A percentile compares a stretch with the other conserved stretches of the same genome.
Conservation (phyloP, 2,888 invertebrate genomes). For the Plebejus melissa region DNA sequence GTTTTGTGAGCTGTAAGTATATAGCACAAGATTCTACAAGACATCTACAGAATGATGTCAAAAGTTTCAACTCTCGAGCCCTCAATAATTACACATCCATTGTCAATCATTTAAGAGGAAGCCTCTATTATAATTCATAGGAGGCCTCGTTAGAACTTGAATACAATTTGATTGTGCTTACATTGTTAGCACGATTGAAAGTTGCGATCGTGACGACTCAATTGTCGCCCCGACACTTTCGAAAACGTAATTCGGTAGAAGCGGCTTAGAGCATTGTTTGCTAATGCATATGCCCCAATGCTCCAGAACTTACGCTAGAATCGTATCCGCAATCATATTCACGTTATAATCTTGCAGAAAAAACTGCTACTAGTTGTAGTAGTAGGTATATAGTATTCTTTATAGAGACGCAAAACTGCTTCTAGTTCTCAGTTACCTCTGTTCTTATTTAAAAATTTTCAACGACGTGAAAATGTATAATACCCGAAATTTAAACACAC, state of each 20-base stretch:
- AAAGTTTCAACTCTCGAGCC: neutral
- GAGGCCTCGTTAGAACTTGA: neutral
- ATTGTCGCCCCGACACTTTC: constrained; percentile 30
- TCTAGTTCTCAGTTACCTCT: too few species aligned
- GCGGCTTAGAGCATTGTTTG: constrained; percentile 18
- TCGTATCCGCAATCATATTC: neutral
- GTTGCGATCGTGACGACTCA: constrained; percentile 30
- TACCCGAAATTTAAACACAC: neutral
- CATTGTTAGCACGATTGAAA: constrained; percentile 33
- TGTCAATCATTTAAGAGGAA: constrained; percentile 7
- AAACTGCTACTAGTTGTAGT: neutral
- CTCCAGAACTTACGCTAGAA: neutral
- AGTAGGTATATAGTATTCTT: neutral
- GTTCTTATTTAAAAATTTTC: neutral
- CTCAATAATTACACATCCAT: constrained; percentile 9
- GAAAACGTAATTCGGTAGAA: constrained; percentile 25
- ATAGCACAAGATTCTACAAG: neutral
- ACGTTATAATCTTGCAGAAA: neutral
- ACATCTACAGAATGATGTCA: neutral
- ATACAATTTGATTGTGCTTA: constrained; percentile 30
- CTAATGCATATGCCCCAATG: constrained; percentile 3
- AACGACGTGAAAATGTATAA: neutral
- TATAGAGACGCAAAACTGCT: too few species aligned
- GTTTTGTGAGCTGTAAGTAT: too few species aligned
- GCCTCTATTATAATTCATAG: neutral